Percentiles rank a stretch among this genome's conserved stretches.
These are phyloP conservation scores for Rhingia campestris DNA, from an alignment of 2,888 invertebrate species.

Conservation along the genomic window DNA sequence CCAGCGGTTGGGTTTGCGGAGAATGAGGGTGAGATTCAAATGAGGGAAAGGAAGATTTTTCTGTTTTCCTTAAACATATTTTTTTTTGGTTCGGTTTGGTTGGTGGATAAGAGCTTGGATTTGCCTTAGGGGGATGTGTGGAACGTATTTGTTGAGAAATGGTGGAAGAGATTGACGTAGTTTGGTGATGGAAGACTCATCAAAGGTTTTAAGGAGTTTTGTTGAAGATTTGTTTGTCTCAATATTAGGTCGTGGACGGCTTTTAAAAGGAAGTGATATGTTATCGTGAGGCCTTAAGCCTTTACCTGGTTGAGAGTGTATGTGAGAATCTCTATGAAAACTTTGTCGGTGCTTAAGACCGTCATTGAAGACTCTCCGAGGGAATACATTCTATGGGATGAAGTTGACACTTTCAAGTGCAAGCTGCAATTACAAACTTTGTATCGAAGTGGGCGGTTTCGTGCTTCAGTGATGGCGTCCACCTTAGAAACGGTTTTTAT, in stretches of 20 bases:
- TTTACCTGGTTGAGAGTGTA: too few species aligned
- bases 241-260: too few species aligned
- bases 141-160: not conserved
- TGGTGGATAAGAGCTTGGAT: not conserved
- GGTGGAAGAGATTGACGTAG: not conserved
- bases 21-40: conserved; percentile 66
- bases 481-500: too few species aligned
- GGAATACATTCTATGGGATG: too few species aligned
- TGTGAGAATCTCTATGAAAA: not conserved
- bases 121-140: not conserved
- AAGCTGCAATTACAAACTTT: too few species aligned
- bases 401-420: too few species aligned
- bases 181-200: not conserved
- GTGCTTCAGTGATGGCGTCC: too few species aligned
- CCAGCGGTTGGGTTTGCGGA: conserved; percentile 64
- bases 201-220: not conserved
- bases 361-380: too few species aligned
- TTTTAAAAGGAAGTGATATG: not conserved
- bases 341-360: not conserved
- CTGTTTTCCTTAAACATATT: too few species aligned
- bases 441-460: too few species aligned
- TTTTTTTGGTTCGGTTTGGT: not conserved
- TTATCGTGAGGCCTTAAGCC: too few species aligned
- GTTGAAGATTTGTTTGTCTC: not conserved
- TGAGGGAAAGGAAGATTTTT: conserved; percentile 25